Percentiles rank a stretch among this genome's conserved stretches.
phyloP scores from a whole-genome alignment of 2,888 invertebrate genomes.

The Aelia acuminata region DNA sequence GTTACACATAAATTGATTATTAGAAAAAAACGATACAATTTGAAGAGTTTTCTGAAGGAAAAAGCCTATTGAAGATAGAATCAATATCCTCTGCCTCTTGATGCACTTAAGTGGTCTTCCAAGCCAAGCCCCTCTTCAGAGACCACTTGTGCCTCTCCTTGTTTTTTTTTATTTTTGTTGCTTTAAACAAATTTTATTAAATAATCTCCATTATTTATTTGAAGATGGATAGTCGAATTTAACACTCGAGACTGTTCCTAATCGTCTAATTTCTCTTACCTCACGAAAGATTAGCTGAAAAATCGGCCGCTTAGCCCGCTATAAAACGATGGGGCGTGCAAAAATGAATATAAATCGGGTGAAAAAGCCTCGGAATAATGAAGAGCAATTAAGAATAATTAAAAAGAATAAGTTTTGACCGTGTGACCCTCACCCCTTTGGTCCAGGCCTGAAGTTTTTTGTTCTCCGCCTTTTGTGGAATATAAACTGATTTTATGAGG shows the following conservation, averaged over 20 bases:
- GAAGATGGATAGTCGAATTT: not conserved
- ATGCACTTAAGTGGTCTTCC: not conserved
- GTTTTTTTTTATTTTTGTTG: no score
- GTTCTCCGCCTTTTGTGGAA: not conserved
- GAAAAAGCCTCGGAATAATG: not conserved
- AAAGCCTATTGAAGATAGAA: not conserved
- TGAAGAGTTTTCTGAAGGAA: not conserved
- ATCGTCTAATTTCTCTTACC: not conserved
- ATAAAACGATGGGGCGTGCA: not conserved
- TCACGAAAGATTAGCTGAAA: not conserved
- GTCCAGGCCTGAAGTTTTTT: not conserved
- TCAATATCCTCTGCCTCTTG: conserved; percentile 5
- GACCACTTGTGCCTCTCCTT: not conserved
- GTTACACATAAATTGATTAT: not conserved
- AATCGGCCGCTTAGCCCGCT: not conserved
- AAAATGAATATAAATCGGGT: not conserved
- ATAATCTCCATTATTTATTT: not conserved
- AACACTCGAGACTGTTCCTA: not conserved
- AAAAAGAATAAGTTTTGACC: not conserved
- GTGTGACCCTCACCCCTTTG: not conserved
- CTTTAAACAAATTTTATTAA: not conserved
- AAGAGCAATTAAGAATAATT: not conserved
- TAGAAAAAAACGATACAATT: no score
- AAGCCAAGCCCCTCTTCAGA: not conserved
- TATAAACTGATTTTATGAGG: not conserved